These are phyloP conservation scores for Marronus borbonicus DNA, from an alignment of 2,888 invertebrate species.

Conservation along the genomic window DNA sequence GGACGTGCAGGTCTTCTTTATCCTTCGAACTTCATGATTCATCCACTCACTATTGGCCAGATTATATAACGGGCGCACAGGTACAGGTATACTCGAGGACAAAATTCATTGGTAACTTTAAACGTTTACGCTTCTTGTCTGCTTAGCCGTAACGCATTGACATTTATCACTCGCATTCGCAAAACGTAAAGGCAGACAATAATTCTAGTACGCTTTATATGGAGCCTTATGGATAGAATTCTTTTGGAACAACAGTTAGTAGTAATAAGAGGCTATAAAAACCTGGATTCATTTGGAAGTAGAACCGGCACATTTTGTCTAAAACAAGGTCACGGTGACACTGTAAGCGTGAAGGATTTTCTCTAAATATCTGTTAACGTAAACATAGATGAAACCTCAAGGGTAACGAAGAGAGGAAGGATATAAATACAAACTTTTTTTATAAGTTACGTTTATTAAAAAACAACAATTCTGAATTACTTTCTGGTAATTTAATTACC, in stretches of 20 bases:
- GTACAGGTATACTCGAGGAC: slow-evolving; percentile 56
- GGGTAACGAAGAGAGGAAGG: background rate
- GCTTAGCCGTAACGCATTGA: slow-evolving; percentile 28
- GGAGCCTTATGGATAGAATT: slow-evolving; percentile 1
- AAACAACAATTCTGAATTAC: too few relatives aligned
- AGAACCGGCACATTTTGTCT: background rate
- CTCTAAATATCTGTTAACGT: slow-evolving; percentile 1
- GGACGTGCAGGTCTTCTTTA: slow-evolving; percentile 37
- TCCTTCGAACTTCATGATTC: slow-evolving; percentile 43
- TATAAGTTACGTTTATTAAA: too few relatives aligned
- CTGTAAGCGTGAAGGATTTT: background rate
- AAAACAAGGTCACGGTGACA: slow-evolving; percentile 10
- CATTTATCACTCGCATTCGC: slow-evolving; percentile 18
- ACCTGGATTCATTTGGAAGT: background rate
- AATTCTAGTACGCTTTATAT: background rate
- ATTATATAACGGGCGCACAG: slow-evolving; percentile 58
- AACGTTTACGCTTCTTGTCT: slow-evolving; percentile 8
- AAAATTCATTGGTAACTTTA: slow-evolving; percentile 49
- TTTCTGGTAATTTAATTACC: too few relatives aligned
- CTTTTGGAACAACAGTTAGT: slow-evolving; percentile 1
- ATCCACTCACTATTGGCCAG: slow-evolving; percentile 52
- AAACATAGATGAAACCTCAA: slow-evolving; percentile 1
- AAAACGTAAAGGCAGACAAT: slow-evolving; percentile 5
- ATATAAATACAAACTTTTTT: background rate
- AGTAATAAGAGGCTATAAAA: background rate